Percentiles rank a stretch among this genome's conserved stretches.
These are phyloP conservation scores for Pangasius macronema DNA, from an alignment of 2,797 vertebrate genomes.

Conservation along the genomic window DNA sequence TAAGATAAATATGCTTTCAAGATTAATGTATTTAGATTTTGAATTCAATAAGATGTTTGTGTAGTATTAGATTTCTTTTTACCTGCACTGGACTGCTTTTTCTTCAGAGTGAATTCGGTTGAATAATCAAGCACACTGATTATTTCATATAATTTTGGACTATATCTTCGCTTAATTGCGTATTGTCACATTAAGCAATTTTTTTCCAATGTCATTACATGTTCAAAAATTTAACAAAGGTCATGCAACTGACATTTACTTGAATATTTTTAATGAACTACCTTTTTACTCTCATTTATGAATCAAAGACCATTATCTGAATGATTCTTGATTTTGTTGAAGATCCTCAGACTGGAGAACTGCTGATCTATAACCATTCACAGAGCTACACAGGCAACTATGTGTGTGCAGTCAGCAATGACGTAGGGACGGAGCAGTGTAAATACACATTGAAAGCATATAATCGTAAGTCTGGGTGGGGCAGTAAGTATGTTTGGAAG, in stretches of 20 bases:
- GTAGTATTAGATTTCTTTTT: neutral
- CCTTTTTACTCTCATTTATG: neutral
- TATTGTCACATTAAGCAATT: neutral
- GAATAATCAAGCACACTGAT: neutral
- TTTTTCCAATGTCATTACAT: neutral
- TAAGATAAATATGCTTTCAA: no score
- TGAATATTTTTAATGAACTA: neutral
- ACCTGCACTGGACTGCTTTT: neutral
- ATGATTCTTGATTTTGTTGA: conserved; percentile 8
- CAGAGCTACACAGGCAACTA: conserved; percentile 78
- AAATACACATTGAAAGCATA: conserved; percentile 71
- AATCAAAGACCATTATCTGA: neutral
- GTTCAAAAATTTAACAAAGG: neutral
- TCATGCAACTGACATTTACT: neutral
- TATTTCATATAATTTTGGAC: neutral
- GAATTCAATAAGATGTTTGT: neutral
- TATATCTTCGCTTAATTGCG: neutral
- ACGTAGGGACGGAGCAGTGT: conserved; percentile 80
- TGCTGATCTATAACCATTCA: conserved; percentile 80
- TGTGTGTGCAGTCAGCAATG: conserved; percentile 80
- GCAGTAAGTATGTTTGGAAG: conserved; percentile 36
- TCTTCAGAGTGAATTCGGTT: neutral
- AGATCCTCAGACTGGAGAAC: conserved; percentile 78
- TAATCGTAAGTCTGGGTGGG: conserved; percentile 72
- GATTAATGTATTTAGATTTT: neutral